A percentile compares a stretch with the other conserved stretches of the same genome.
phyloP scores from a whole-genome alignment of 2,888 invertebrate genomes.

The Dione juno region DNA sequence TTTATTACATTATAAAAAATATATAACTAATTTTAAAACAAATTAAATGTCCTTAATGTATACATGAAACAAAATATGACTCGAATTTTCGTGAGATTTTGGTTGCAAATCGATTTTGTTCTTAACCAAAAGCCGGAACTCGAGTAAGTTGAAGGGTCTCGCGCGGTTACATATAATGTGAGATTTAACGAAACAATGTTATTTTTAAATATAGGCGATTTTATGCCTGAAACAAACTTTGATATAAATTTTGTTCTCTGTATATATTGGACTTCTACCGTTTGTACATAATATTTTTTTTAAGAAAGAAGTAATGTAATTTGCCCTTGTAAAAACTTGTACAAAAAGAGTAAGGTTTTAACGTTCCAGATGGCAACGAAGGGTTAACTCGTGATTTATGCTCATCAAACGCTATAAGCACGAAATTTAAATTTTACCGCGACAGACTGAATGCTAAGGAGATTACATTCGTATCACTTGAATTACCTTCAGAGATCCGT shows the following conservation, averaged over 20 bases:
- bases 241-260: no score
- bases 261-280: no score
- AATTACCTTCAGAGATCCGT: slow-evolving; percentile 66
- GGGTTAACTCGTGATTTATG: slow-evolving; percentile 61
- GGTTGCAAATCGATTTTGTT: slow-evolving; percentile 49
- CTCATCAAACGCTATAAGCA: slow-evolving; percentile 62
- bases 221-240: no score
- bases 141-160: slow-evolving; percentile 56
- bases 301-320: no score
- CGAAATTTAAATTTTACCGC: slow-evolving; percentile 59
- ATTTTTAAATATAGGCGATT: no score
- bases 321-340: no score
- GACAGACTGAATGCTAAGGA: slow-evolving; percentile 59
- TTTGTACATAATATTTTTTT: no score
- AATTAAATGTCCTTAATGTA: background rate
- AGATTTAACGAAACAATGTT: slow-evolving; percentile 1
- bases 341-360: no score
- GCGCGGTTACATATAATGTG: slow-evolving; percentile 41
- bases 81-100: slow-evolving; percentile 25
- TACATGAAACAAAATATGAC: slow-evolving; percentile 14
- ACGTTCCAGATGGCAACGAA: slow-evolving; percentile 22
- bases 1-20: background rate
- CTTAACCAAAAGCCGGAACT: slow-evolving; percentile 66
- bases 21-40: background rate
- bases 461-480: slow-evolving; percentile 62